Percentiles rank a stretch among this genome's conserved stretches.
Conservation (phyloP, 2,113 vertebrate species). For the Microcebus murinus region DNA sequence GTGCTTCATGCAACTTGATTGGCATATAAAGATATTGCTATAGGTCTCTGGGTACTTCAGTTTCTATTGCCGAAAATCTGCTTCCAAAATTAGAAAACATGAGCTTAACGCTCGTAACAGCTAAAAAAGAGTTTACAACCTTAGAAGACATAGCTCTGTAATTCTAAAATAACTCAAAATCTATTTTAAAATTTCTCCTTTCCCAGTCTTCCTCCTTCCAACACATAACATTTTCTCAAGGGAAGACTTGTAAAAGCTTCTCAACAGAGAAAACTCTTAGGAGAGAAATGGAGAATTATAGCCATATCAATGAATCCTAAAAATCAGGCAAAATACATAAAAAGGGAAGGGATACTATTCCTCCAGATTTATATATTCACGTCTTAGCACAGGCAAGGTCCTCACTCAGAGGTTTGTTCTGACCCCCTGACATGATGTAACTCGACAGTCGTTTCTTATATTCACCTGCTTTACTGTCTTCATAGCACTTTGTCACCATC, state of each 20-base stretch:
- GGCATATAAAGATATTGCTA: conserved; percentile 9
- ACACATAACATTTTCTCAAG: neutral
- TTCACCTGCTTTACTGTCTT: neutral
- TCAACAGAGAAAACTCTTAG: conserved; percentile 11
- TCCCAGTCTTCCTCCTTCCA: conserved; percentile 1
- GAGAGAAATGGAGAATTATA: conserved; percentile 31
- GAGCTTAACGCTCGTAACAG: conserved; percentile 28
- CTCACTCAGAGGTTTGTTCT: neutral
- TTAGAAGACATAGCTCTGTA: neutral
- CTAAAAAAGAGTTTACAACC: conserved; percentile 48
- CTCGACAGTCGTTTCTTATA: neutral
- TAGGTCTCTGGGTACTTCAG: conserved; percentile 30
- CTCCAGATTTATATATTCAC: neutral
- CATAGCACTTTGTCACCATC: neutral
- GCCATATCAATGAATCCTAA: neutral
- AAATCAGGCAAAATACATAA: conserved; percentile 3
- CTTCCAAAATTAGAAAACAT: conserved; percentile 59
- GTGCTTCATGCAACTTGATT: neutral
- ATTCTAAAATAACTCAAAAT: conserved; percentile 60
- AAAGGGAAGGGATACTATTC: neutral
- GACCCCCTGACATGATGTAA: neutral
- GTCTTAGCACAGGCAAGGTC: neutral
- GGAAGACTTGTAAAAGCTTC: conserved; percentile 5
- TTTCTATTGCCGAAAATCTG: conserved; percentile 57
- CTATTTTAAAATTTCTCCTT: conserved; percentile 36